Percentiles rank a stretch among this genome's conserved stretches.
phyloP scores from a whole-genome alignment of 1,140 invertebrate genomes.

The Diuraphis noxia region DNA sequence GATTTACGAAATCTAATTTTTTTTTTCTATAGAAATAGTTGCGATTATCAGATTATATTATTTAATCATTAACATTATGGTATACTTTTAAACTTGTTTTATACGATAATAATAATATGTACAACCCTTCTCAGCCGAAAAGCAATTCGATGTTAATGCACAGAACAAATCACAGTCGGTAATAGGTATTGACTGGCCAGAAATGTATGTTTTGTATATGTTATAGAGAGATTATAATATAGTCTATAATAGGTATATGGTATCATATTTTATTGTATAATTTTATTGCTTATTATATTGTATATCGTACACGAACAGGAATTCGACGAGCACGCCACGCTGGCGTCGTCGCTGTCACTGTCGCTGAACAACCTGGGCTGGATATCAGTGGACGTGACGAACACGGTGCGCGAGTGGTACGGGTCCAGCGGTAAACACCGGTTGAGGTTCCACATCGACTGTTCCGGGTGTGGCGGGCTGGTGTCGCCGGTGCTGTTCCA shows the following conservation, averaged over 20 bases:
- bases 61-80: too few species aligned
- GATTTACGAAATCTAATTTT: background rate
- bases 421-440: constrained; percentile 64
- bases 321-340: constrained; percentile 66
- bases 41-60: background rate
- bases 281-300: background rate
- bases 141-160: too few species aligned
- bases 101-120: too few species aligned
- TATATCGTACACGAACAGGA: constrained; percentile 59
- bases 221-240: too few species aligned
- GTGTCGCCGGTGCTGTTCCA: constrained; percentile 63
- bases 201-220: too few species aligned
- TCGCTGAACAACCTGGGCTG: constrained; percentile 73
- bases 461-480: constrained; percentile 77
- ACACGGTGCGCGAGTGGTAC: constrained; percentile 75
- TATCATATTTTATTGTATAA: background rate
- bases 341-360: constrained; percentile 73
- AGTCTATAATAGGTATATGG: too few species aligned
- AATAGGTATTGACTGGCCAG: too few species aligned
- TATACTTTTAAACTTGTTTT: too few species aligned
- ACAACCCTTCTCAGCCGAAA: too few species aligned
- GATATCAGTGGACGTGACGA: constrained; percentile 84
- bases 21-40: background rate
- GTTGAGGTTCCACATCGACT: constrained; percentile 79
- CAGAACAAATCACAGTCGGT: too few species aligned